Evolutionary conservation across 2,888 invertebrate genomes (phyloP).

Genomic region (Drosophila greeni): DNA sequence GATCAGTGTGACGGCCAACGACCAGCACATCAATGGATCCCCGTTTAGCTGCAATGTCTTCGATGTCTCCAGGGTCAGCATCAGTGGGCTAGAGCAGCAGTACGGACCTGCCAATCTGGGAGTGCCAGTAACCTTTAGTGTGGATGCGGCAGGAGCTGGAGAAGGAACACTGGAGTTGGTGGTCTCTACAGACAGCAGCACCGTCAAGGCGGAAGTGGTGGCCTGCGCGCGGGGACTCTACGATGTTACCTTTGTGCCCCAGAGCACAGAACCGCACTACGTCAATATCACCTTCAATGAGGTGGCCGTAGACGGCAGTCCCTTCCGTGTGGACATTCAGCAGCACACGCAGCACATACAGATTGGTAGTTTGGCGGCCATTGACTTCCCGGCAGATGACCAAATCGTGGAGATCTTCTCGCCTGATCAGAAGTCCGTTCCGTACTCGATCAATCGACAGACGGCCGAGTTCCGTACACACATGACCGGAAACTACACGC

Average conservation of each 20-base stretch:
- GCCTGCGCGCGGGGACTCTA: constrained; percentile 94
- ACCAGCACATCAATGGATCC: constrained; percentile 91
- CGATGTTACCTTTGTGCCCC: constrained; percentile 94
- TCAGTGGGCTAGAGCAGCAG: constrained; percentile 83
- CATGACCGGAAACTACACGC: constrained; percentile 86
- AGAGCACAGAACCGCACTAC: constrained; percentile 92
- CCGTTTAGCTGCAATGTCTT: constrained; percentile 97
- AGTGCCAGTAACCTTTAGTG: constrained; percentile 93
- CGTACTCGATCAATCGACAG: constrained; percentile 82
- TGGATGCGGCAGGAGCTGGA: constrained; percentile 96
- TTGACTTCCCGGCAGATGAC: constrained; percentile 83
- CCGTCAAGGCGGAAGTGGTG: constrained; percentile 92
- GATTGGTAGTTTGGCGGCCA: constrained; percentile 81
- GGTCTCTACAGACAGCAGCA: constrained; percentile 92
- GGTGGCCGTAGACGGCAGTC: constrained; percentile 92
- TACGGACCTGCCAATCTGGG: constrained; percentile 82
- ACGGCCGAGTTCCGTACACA: constrained; percentile 88
- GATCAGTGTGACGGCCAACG: constrained; percentile 89
- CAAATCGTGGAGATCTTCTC: constrained; percentile 84
- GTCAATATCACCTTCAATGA: constrained; percentile 97
- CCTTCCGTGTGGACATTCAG: constrained; percentile 89
- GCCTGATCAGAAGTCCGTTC: constrained; percentile 82
- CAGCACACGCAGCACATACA: constrained; percentile 87
- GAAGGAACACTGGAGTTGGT: constrained; percentile 95
- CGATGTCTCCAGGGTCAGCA: constrained; percentile 90